Conservation (phyloP, 2,888 invertebrate genomes). For the Hemaris fuciformis region DNA sequence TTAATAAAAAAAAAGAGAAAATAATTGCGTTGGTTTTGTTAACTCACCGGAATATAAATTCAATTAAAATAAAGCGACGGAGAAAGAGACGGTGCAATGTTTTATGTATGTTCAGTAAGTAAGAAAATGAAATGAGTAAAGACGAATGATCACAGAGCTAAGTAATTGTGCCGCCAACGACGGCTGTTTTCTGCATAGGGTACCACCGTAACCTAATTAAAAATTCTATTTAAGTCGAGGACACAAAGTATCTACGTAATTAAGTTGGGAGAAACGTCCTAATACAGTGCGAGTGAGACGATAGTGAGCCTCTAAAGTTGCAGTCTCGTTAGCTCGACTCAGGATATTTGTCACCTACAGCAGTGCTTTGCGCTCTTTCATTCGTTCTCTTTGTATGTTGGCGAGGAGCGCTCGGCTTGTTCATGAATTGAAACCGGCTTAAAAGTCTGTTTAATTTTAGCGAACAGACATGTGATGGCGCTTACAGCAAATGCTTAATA, state of each 20-base stretch:
- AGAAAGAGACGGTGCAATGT: not conserved
- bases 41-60: not conserved
- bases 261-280: conserved; percentile 31
- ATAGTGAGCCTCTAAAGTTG: conserved; percentile 40
- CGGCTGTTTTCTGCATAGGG: not conserved
- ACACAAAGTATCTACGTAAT: conserved; percentile 40
- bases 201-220: conserved; percentile 31
- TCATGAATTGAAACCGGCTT: not conserved
- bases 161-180: not conserved
- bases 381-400: conserved; percentile 25
- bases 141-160: not conserved
- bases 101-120: not conserved
- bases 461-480: not conserved
- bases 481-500: conserved; percentile 1
- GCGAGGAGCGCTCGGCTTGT: not conserved
- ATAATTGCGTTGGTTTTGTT: not conserved
- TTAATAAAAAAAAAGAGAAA: not conserved
- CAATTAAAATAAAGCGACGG: not conserved
- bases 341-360: conserved; percentile 40
- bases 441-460: not conserved
- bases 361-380: conserved; percentile 32
- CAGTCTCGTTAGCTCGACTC: conserved; percentile 50
- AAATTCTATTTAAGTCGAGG: conserved; percentile 35
- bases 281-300: conserved; percentile 29
- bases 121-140: not conserved